Conservation (phyloP, 2,797 vertebrate species). For the Sphenodon punctatus region DNA sequence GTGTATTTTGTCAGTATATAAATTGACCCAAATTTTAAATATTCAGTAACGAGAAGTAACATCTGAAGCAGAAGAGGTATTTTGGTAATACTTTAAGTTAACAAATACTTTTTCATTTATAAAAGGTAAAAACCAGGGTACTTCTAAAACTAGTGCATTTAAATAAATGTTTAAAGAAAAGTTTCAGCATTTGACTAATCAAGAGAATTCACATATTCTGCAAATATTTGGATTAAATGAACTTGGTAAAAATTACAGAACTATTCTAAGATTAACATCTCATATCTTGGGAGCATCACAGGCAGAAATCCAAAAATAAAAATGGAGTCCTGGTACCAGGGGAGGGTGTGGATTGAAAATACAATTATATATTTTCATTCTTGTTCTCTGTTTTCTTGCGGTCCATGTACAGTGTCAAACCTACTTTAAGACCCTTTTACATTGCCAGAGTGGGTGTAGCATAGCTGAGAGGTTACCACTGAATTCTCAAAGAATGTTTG, state of each 20-base stretch:
- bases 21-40: neutral
- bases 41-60: neutral
- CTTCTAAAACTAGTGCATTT: neutral
- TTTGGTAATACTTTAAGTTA: neutral
- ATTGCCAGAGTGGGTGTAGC: too few species aligned
- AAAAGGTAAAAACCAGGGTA: neutral
- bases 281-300: neutral
- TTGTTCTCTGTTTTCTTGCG: too few species aligned
- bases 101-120: neutral
- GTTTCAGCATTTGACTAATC: neutral
- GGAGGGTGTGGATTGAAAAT: neutral
- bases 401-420: too few species aligned
- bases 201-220: too few species aligned
- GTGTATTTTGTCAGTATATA: neutral
- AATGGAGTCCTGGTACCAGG: neutral
- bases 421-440: too few species aligned
- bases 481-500: too few species aligned
- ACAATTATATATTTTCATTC: too few species aligned
- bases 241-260: neutral
- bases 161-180: neutral
- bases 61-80: neutral
- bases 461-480: too few species aligned
- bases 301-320: too few species aligned
- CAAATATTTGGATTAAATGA: neutral
- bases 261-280: neutral